Percentiles rank a stretch among this genome's conserved stretches.
These are phyloP conservation scores for Aethes cnicana DNA, from an alignment of 2,888 invertebrate species.

Conservation along the genomic window DNA sequence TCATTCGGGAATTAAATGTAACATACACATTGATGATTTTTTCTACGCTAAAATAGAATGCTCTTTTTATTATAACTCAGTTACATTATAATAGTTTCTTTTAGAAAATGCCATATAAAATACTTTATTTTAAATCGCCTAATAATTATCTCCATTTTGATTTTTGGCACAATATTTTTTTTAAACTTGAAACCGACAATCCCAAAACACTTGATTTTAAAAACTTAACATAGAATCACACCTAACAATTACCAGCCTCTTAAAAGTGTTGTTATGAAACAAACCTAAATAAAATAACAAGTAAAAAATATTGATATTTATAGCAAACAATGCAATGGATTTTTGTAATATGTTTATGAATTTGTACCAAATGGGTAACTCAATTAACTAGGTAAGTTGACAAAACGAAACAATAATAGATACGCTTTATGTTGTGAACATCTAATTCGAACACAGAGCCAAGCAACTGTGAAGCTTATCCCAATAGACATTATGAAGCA, in stretches of 20 bases:
- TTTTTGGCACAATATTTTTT: conserved; percentile 33
- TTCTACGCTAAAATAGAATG: too few species aligned
- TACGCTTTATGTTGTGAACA: too few species aligned
- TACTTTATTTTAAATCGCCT: too few species aligned
- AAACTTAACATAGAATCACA: conserved; percentile 5
- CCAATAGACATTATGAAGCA: too few species aligned
- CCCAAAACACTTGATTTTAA: conserved; percentile 20
- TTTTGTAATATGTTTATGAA: conserved; percentile 17
- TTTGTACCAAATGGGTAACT: conserved; percentile 31
- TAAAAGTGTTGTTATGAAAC: conserved; percentile 3
- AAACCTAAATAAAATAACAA: conserved; percentile 12
- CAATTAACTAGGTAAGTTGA: not conserved
- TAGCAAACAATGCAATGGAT: not conserved
- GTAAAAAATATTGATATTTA: conserved; percentile 5
- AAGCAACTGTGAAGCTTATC: too few species aligned
- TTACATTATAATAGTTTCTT: too few species aligned
- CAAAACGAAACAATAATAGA: not conserved
- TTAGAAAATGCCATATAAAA: too few species aligned
- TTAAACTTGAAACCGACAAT: conserved; percentile 1
- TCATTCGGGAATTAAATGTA: not conserved
- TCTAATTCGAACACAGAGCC: too few species aligned
- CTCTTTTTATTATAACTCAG: too few species aligned
- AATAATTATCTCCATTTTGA: conserved; percentile 1
- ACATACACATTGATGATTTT: too few species aligned
- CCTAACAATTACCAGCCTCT: conserved; percentile 24